Evolutionary conservation across 2,113 vertebrate species (phyloP), one percentile per base, ranked within the genome.

Genomic region (Elephantulus edwardii): DNA sequence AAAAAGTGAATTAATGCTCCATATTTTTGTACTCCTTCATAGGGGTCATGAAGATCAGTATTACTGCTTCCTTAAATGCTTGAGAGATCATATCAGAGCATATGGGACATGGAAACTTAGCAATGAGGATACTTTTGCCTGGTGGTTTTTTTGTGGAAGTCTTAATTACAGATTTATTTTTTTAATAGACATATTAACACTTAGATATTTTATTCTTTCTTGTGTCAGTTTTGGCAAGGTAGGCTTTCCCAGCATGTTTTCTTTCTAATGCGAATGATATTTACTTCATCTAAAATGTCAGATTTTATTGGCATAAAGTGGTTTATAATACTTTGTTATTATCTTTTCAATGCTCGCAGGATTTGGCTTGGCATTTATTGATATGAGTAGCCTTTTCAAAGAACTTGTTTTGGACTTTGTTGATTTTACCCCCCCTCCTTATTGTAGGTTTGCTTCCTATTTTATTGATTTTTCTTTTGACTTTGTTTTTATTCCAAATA

Each of bases 371-470:
- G 70, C n/a, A 20, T 60, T 89, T 83, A 76, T 22, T 62, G 85
- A 82, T 91, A 95, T 95, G 84, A 81, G 56, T 91, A 84, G 44
- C 33, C 33, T 75, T 92, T 83, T 91, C 50, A 66, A 82, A 94
- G 46, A 93, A 79, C 22, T 52, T 79, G n/a, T n/a, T n/a, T n/a
- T n/a, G n/a, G n/a, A n/a, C n/a, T n/a, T n/a, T n/a, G 64, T 77
- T 94, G 64, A 76, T 83, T 93, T 66, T 91, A n/a, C n/a, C n/a
- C n/a, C n/a, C n/a, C n/a, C 20, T 86, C 33, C 85, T 50, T 88
- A 54, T 95, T 92, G 62, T 85, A 95, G 70, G 42, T 78, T 92
- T 85, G 14, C 86, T 89, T 92, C 92, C 70, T 85, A 20, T 87
- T 75, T 81, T 66, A 90, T 88, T 72, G 86, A 60, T 60, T 60